Base-by-base conservation (phyloP, 2,888 invertebrate genomes). In the Erebia palarica region DNA sequence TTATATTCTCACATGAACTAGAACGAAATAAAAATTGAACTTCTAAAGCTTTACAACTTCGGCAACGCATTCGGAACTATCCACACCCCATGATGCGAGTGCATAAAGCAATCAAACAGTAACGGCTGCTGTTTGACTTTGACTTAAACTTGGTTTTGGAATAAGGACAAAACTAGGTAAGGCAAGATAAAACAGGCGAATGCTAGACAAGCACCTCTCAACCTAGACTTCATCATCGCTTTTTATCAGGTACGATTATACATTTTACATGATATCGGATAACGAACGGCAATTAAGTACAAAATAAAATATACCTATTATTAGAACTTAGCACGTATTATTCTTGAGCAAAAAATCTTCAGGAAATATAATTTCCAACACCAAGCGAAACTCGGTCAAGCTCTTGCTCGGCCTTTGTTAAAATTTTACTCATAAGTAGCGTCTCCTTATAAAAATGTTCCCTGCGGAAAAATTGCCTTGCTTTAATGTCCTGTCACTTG, bases 361-460 rank as follows among this genome's bases (percentile, higher is more conserved):
- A 14, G 7, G 49, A 61, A 63, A 49, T 14, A 7, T 47, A 47
- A 49, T 14, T 47, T 47, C 13, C 21, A 21, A 63, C 49, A 47
- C 47, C 18, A 14, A 21, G 21, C 49, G 63, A 63, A 63, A 47
- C 63, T 63, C 49, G 47, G 47, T 21, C 63, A 63, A 63, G 63
- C 63, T 21, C 18, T 18, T 13, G 42, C 61, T 18, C 44, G 61
- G 61, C 47, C 61, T 47, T 63, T 63, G 63, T 63, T 49, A 14
- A 47, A 58, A 27, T 3, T 21, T 21, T 58, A 27, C 21, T 49
- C 63, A 7, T 14, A 47, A 44, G 18, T 47, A 55, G 55, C 51
- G 8, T 10, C 55, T 16, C 13, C 16, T 61, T 47, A 18, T 42
- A 47, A 18, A 11, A 61, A 18, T 47, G 18, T 47, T 63, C 49